These are phyloP conservation scores for Onychomys torridus DNA, from an alignment of 2,797 vertebrate genomes.

Conservation along the genomic window DNA sequence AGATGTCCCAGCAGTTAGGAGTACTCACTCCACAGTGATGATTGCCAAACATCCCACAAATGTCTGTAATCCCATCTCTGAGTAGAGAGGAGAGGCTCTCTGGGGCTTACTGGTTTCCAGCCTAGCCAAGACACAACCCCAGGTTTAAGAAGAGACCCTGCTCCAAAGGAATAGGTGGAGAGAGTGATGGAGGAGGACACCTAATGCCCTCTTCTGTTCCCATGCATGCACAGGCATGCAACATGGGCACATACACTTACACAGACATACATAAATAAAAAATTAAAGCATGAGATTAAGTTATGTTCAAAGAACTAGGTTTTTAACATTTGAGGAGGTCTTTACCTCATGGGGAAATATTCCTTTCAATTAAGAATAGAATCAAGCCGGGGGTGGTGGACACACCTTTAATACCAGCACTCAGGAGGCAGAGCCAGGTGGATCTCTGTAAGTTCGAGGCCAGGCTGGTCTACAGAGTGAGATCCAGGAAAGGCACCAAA, in stretches of 20 bases:
- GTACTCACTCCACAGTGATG: neutral
- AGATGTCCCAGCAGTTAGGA: neutral
- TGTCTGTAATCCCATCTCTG: neutral
- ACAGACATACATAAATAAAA: neutral
- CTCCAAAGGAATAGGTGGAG: neutral
- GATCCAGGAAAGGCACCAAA: no score
- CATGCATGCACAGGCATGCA: neutral
- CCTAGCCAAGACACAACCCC: neutral
- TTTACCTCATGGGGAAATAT: neutral
- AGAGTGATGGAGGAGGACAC: neutral
- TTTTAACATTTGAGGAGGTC: neutral
- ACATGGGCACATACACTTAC: neutral
- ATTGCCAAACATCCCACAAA: neutral
- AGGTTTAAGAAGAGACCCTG: neutral
- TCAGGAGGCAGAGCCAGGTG: no score
- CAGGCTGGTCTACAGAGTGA: no score
- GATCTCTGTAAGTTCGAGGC: no score
- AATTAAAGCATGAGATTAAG: neutral
- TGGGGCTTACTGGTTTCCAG: neutral
- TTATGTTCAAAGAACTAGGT: neutral
- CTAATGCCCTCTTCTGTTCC: neutral
- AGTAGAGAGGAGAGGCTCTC: neutral
- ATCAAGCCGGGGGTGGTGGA: neutral
- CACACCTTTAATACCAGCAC: no score
- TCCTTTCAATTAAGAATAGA: constrained; percentile 14